Base-by-base conservation (phyloP, 2,113 vertebrate species). In the Mormyrus iriodes region DNA sequence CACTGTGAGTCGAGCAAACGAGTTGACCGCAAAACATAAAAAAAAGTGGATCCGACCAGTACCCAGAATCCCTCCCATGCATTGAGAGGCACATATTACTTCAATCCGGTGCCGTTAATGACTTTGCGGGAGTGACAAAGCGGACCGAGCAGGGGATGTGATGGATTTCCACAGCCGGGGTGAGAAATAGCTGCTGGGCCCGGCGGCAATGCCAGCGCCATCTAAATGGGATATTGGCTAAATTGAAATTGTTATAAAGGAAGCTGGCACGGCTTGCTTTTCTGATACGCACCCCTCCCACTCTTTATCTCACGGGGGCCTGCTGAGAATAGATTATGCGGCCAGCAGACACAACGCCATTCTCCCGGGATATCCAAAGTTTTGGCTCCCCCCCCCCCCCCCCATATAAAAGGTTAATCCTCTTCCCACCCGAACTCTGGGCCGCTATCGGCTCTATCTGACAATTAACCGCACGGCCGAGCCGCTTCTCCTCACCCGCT, bases 111-210 rank as follows among this genome's bases (percentile, higher is more conserved):
- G 86, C 92, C 91, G 90, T 94, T 95, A 95, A 95, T 94, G 94
- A 95, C 93, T 94, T 95, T 91, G 94, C 94, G 94, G 91, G 91
- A 95, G 92, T 95, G 94, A 95, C 94, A 95, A 95, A 95, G 94
- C 90, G 93, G 93, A 93, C 92, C 92, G 92, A 93, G 94, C 90
- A 91, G 86, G 90, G 86, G 35, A 55, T 55, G 91, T 91, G 93
- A 94, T 94, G 89, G 93, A 94, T 94, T 94, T 90, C 88, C 92
- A 92, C 93, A 91, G 93, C 94, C 88, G 55, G 61, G 58, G 73
- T 85, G 73, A 90, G 65, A 90, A 85, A 90, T 73, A 42, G 90
- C 89, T 83, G 65, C 61, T 49, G 86, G 86, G 88, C 88, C 13
- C 42, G 39, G 55, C 7, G 24, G 31, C 42, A 3, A 10, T 10